Evolutionary conservation across 1,140 invertebrate genomes (phyloP).

Genomic region (Pectinophora gossypiella): DNA sequence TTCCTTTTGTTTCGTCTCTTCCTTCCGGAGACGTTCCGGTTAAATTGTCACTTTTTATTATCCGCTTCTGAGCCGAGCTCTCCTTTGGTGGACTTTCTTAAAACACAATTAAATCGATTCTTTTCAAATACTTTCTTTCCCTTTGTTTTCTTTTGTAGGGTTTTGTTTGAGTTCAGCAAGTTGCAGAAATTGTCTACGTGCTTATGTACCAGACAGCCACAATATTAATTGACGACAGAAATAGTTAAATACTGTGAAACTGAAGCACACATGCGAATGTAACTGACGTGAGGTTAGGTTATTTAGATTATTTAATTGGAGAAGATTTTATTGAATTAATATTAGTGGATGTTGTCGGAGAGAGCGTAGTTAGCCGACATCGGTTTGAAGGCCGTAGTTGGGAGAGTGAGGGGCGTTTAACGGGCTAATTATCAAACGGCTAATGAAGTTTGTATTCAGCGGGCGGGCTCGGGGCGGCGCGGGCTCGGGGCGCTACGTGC

Average conservation of each 20-base stretch:
- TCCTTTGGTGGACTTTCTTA: conserved; percentile 12
- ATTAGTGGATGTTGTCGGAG: too few species aligned
- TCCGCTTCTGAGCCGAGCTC: conserved; percentile 29
- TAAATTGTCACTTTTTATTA: conserved; percentile 59
- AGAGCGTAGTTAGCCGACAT: neutral
- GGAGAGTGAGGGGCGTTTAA: conserved; percentile 71
- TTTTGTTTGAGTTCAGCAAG: neutral
- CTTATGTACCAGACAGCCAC: too few species aligned
- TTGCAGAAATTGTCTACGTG: too few species aligned
- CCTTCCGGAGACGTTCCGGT: conserved; percentile 44
- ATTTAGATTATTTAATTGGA: too few species aligned
- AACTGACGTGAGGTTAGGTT: too few species aligned
- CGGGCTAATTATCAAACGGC: conserved; percentile 76
- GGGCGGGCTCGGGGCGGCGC: conserved; percentile 48
- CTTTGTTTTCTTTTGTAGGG: neutral
- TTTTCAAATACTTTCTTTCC: conserved; percentile 7
- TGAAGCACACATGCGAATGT: too few species aligned
- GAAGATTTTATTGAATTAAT: too few species aligned
- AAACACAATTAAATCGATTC: conserved; percentile 13
- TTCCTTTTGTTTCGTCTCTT: conserved; percentile 52
- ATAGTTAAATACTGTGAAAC: too few species aligned
- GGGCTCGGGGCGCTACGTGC: conserved; percentile 60
- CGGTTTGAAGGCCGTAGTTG: conserved; percentile 51
- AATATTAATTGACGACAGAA: too few species aligned
- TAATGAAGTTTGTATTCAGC: conserved; percentile 76